phyloP scores from a whole-genome alignment of 2,113 vertebrate genomes.

The Calidris pugnax region DNA sequence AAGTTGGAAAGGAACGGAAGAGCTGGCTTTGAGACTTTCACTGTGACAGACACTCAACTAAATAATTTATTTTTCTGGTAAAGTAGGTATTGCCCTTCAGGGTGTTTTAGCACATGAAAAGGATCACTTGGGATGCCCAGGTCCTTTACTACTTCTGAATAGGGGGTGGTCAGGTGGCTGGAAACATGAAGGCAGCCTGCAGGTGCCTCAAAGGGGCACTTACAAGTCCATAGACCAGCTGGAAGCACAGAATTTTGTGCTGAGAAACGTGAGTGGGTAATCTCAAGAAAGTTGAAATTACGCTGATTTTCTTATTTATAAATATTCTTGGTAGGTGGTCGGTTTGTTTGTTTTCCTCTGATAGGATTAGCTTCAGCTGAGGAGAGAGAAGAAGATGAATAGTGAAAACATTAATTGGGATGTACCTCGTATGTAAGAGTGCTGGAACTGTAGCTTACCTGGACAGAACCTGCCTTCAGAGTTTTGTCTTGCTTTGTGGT shows the following conservation, averaged over 20 bases:
- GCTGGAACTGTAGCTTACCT: background rate
- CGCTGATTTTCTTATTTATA: background rate
- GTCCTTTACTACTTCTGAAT: background rate
- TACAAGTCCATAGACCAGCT: background rate
- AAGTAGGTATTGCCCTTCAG: background rate
- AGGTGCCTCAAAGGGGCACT: background rate
- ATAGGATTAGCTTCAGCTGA: background rate
- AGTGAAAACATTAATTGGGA: background rate
- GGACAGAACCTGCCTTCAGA: background rate
- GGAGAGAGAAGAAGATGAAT: background rate
- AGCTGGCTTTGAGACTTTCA: background rate
- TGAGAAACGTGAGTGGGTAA: background rate
- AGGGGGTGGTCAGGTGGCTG: background rate
- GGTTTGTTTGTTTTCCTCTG: background rate
- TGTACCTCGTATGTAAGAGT: background rate
- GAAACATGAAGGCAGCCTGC: background rate
- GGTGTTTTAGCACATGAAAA: background rate
- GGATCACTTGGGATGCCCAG: background rate
- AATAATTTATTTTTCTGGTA: background rate
- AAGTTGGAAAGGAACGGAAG: background rate
- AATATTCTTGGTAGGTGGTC: background rate
- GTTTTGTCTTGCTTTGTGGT: background rate
- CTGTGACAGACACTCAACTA: background rate
- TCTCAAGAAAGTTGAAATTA: background rate
- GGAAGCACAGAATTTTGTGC: background rate